A percentile compares a stretch with the other conserved stretches of the same genome.
Evolutionary conservation across 2,113 vertebrate genomes (phyloP).

Genomic region (Trematomus loennbergii): DNA sequence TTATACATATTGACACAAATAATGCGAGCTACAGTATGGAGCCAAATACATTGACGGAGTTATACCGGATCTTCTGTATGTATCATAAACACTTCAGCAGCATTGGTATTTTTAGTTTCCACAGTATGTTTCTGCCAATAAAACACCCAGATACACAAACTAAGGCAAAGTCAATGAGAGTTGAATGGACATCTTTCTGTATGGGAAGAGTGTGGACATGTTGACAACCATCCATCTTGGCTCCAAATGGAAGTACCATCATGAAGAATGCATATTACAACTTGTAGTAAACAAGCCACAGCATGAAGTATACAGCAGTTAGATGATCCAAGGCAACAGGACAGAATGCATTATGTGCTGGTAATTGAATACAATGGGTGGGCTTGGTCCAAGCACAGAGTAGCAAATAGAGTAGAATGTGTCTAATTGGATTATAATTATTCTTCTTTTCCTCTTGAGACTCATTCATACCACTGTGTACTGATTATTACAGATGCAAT

Average conservation of each 20-base stretch:
- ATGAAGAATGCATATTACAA: not conserved
- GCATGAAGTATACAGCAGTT: not conserved
- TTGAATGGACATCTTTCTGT: not conserved
- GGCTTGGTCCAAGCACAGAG: not conserved
- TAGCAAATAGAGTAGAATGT: not conserved
- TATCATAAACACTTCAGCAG: not conserved
- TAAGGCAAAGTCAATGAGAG: not conserved
- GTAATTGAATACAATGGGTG: not conserved
- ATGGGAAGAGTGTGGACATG: no score
- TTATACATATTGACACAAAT: not conserved
- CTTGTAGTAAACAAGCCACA: not conserved
- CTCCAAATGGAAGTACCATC: not conserved
- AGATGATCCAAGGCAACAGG: no score
- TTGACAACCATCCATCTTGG: not conserved
- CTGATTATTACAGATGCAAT: not conserved
- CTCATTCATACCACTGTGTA: not conserved
- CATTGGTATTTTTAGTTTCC: not conserved
- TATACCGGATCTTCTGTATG: not conserved
- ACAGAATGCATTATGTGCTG: no score
- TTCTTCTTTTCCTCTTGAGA: not conserved
- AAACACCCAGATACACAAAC: not conserved
- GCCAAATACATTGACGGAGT: not conserved
- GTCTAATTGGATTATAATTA: not conserved
- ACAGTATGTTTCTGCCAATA: not conserved
- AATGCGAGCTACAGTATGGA: not conserved